Conservation (phyloP, 2,113 vertebrate species). For the Actenoides lindsayi region DNA sequence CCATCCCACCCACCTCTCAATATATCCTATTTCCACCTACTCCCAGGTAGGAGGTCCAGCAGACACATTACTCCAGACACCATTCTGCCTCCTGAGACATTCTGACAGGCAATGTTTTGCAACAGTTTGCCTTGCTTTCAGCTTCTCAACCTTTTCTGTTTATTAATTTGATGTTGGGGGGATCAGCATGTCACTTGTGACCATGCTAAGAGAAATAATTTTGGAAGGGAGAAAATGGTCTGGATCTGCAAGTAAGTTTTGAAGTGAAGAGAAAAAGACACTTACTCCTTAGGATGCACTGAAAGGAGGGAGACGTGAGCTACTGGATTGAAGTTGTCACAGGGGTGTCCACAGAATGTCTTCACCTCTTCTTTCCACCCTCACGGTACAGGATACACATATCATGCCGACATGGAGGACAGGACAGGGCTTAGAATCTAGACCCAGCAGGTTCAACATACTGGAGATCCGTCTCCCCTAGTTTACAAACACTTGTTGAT, state of each 20-base stretch:
- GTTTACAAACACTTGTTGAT: background rate
- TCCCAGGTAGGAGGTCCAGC: background rate
- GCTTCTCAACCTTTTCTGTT: background rate
- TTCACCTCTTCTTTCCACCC: background rate
- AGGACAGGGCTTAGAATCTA: background rate
- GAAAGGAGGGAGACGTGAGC: background rate
- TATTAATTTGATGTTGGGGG: background rate
- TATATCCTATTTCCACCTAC: background rate
- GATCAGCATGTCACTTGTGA: background rate
- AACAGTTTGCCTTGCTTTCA: background rate
- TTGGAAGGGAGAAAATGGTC: background rate
- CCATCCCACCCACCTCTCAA: background rate
- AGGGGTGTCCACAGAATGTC: background rate
- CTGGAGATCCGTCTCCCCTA: fast-evolving
- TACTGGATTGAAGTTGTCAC: background rate
- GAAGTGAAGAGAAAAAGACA: background rate
- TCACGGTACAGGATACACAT: background rate
- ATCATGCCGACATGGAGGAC: background rate
- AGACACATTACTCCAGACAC: background rate
- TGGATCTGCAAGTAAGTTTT: background rate
- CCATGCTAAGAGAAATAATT: background rate
- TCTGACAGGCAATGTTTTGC: background rate
- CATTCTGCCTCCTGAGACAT: background rate
- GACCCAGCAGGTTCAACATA: background rate
- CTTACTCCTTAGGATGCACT: background rate